A percentile compares a stretch with the other conserved stretches of the same genome.
phyloP scores from a whole-genome alignment of 2,888 invertebrate species.

The Gastrophysa polygoni region DNA sequence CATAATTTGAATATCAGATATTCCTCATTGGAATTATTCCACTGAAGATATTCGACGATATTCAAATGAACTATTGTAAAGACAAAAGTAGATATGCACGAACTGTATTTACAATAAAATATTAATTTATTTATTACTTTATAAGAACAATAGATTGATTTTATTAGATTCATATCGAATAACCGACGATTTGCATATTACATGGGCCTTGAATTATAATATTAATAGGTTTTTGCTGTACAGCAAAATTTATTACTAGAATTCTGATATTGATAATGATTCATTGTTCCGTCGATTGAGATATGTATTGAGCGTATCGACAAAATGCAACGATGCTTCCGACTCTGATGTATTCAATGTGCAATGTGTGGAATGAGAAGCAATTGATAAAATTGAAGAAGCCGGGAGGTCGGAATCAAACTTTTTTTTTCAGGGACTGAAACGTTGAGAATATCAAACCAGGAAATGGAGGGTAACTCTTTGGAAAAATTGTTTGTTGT shows the following conservation, averaged over 20 bases:
- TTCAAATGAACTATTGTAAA: slow-evolving; percentile 55
- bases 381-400: too few species aligned
- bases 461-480: too few species aligned
- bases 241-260: neutral
- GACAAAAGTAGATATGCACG: slow-evolving; percentile 49
- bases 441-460: too few species aligned
- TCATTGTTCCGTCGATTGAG: neutral
- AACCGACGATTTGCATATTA: slow-evolving; percentile 51
- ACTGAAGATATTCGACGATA: slow-evolving; percentile 50
- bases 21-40: slow-evolving; percentile 46
- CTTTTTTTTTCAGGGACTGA: too few species aligned
- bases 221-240: slow-evolving; percentile 44
- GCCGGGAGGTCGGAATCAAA: too few species aligned
- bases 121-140: slow-evolving; percentile 58
- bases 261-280: neutral
- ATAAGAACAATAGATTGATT: slow-evolving; percentile 58
- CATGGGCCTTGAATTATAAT: slow-evolving; percentile 50
- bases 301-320: neutral
- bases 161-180: slow-evolving; percentile 58
- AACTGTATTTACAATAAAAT: slow-evolving; percentile 49
- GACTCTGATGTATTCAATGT: too few species aligned
- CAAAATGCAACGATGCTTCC: neutral
- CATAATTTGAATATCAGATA: slow-evolving; percentile 33
- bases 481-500: too few species aligned
- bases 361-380: too few species aligned